phyloP scores from a whole-genome alignment of 2,113 vertebrate genomes.

The Thymallus thymallus region DNA sequence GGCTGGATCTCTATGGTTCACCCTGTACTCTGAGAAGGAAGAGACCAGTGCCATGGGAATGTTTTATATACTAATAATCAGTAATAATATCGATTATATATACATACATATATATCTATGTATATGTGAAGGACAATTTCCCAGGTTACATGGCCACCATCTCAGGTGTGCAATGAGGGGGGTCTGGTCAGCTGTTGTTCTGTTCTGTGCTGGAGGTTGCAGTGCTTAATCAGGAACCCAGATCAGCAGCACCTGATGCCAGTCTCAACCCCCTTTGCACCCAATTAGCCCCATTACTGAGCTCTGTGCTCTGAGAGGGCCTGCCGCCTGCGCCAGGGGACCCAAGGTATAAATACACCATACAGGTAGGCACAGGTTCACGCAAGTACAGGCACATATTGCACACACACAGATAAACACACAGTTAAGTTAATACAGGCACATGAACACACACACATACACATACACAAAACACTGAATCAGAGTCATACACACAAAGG shows the following conservation, averaged over 20 bases:
- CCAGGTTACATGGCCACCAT: constrained; percentile 64
- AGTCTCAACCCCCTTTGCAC: constrained; percentile 89
- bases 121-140: too few relatives aligned
- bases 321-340: constrained; percentile 75
- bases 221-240: constrained; percentile 89
- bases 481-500: too few relatives aligned
- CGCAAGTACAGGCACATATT: neutral
- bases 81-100: too few relatives aligned
- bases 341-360: constrained; percentile 80
- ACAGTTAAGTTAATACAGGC: constrained; percentile 11
- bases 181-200: constrained; percentile 81
- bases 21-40: too few relatives aligned
- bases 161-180: constrained; percentile 57
- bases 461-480: constrained; percentile 2
- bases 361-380: constrained; percentile 43
- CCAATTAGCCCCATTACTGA: too few relatives aligned
- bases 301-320: constrained; percentile 77
- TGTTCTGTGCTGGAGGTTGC: constrained; percentile 87
- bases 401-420: constrained; percentile 18
- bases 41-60: too few relatives aligned
- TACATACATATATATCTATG: too few relatives aligned
- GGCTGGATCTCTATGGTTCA: too few relatives aligned
- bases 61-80: too few relatives aligned
- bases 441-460: constrained; percentile 20
- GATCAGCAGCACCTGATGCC: constrained; percentile 91